Conservation (phyloP, 2,797 vertebrate species). For the Gallinago nigripennis region DNA sequence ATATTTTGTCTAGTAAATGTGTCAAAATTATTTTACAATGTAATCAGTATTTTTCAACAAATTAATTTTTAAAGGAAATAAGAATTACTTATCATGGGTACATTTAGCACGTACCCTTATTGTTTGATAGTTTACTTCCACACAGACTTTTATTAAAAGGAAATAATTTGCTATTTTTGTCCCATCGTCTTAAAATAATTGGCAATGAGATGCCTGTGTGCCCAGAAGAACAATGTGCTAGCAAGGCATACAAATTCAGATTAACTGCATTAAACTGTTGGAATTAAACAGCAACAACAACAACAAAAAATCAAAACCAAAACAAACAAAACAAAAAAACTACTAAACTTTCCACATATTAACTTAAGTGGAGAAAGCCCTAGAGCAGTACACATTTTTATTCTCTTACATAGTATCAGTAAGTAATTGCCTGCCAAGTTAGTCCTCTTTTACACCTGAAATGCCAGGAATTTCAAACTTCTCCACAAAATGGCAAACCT, state of each 20-base stretch:
- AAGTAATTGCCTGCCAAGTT: background rate
- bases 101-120: background rate
- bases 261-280: background rate
- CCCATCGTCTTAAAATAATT: background rate
- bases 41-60: background rate
- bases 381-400: background rate
- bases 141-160: background rate
- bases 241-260: background rate
- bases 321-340: background rate
- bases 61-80: background rate
- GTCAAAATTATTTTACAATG: background rate
- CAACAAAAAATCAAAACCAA: background rate
- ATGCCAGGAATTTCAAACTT: slow-evolving; percentile 7
- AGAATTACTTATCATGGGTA: background rate
- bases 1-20: background rate
- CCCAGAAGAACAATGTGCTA: background rate
- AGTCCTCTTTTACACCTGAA: background rate
- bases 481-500: background rate
- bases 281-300: background rate
- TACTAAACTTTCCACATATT: background rate
- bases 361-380: background rate
- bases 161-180: background rate
- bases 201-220: background rate
- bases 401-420: background rate
- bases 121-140: background rate